Percentiles rank a stretch among this genome's conserved stretches.
phyloP scores from a whole-genome alignment of 2,113 vertebrate genomes.

The Heloderma charlesbogerti region DNA sequence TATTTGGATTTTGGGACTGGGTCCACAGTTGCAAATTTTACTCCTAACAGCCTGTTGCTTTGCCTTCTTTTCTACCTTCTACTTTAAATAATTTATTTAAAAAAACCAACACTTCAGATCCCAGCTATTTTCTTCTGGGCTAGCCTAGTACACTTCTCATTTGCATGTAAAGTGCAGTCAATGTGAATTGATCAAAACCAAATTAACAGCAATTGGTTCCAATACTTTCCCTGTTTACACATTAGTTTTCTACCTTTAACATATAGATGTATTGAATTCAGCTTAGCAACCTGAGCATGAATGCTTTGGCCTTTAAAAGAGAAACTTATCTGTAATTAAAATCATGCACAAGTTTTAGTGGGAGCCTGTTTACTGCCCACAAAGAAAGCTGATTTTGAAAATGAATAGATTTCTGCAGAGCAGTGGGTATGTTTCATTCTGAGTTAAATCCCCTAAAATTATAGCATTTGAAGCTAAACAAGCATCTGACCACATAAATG shows the following conservation, averaged over 20 bases:
- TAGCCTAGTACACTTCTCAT: slow-evolving; percentile 74
- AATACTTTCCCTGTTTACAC: slow-evolving; percentile 90
- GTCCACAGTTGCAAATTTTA: neutral
- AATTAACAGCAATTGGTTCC: slow-evolving; percentile 95
- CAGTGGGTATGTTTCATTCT: slow-evolving; percentile 58
- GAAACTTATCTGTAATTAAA: slow-evolving; percentile 99
- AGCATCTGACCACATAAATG: slow-evolving; percentile 39
- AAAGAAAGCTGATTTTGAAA: slow-evolving; percentile 77
- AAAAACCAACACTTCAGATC: slow-evolving; percentile 27
- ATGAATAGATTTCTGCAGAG: slow-evolving; percentile 68
- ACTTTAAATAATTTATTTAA: slow-evolving; percentile 24
- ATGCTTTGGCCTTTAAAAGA: slow-evolving; percentile 83
- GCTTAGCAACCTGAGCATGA: slow-evolving; percentile 92
- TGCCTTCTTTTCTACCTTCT: slow-evolving; percentile 2
- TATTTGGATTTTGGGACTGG: neutral
- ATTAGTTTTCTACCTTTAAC: slow-evolving; percentile 87
- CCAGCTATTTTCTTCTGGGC: slow-evolving; percentile 54
- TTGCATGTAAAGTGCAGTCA: slow-evolving; percentile 96
- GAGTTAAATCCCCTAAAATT: slow-evolving; percentile 69
- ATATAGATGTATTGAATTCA: slow-evolving; percentile 94
- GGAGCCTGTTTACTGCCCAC: slow-evolving; percentile 78
- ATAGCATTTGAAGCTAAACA: slow-evolving; percentile 45
- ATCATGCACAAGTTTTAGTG: slow-evolving; percentile 89
- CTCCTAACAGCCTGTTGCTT: slow-evolving; percentile 11
- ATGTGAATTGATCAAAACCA: slow-evolving; percentile 94